Base-by-base conservation (phyloP, 2,113 vertebrate genomes). In the Struthio camelus region DNA sequence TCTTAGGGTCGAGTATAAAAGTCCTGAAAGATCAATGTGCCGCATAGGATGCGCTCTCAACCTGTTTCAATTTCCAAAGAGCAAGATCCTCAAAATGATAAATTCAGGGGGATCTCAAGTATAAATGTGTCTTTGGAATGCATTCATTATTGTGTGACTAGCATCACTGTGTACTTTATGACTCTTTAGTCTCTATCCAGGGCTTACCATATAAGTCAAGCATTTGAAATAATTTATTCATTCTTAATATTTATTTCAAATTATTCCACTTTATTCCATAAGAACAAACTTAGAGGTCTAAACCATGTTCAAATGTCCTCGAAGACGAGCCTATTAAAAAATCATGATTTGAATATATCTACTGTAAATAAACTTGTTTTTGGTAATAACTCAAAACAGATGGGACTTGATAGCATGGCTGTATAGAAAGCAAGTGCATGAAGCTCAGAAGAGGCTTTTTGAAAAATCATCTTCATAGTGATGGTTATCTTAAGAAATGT, bases 91-190 rank as follows among this genome's bases (percentile, higher is more conserved):
- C 10, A 5, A 18, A 1, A 2, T 62, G 94, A 54, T 61, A 88
- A 42, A 42, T n/a, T 8, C 40, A 77, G 59, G 17, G 50, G 27
- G 11, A 50, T 7, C 51, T 69, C 17, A 64, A 51, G 5, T 40
- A 13, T 6, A 70, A 79, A 7, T 15, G 11, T 9, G 7, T 4
- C 22, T 5, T 5, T 12, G 28, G 27, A 80, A 87, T 36, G 5
- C 4, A n/a, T 38, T 27, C 66, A 6, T 32, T 85, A 11, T 0
- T 23, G 44, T 58, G 6, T 62, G 38, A 71, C 30, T 65, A 62
- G 4, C 14, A 15, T 28, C 24, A 2, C 19, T 56, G 11, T 25
- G 4, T 10, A 24, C 3, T 0, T 64, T 13, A 22, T 59, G 14
- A 18, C 8, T 61, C 5, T 56, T 78, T 94, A 80, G 25, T 38